Evolutionary conservation across 2,797 vertebrate genomes (phyloP), one percentile per base, ranked within the genome.

Genomic region (Dendrocincla tyrannina): DNA sequence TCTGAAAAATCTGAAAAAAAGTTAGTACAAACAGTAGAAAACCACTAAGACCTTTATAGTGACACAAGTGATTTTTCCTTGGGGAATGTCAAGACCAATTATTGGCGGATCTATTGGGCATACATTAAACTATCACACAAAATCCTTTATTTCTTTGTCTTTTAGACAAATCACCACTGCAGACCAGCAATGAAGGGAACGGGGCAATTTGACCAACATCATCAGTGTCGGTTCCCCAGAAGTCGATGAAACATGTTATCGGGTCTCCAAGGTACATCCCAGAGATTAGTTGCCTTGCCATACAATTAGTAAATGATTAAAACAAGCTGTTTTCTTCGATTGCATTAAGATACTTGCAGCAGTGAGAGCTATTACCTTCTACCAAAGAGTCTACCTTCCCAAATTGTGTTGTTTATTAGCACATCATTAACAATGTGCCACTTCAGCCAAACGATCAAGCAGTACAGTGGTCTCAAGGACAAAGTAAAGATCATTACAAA

Each of bases 251-350:
- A 89, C 49, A 42, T 6, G 9, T 59, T 41, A 52, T 77, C 18
- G 1, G 44, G 35, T 93, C 93, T 95, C 85, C 41, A 93, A 96
- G 97, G 93, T 95, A 94, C 52, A 82, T 52, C 52, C 69, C 67
- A 88, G 62, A 89, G 68, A 93, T 85, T 88, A 91, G 55, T 17
- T 68, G 39, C 44, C 69, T 5, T 74, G 63, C 56, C 67, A 72
- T 69, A 89, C 95, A 96, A 96, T 90, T 87, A 94, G 72, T 41
- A 88, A 84, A 56, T 67, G 32, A 86, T 89, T 85, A 86, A 96
- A 96, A 92, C 97, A 95, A 37, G 85, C 69, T 66, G 22, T 94
- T 96, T 89, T 73, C 73, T 85, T 93, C 13, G 20, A 84, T 75
- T 89, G 64, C 11, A 30, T 91, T 70, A 72, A 96, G 95, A 83